Evolutionary conservation across 2,797 vertebrate species (phyloP), one percentile per base, ranked within the genome.

Genomic region (Lacerta viridis): DNA sequence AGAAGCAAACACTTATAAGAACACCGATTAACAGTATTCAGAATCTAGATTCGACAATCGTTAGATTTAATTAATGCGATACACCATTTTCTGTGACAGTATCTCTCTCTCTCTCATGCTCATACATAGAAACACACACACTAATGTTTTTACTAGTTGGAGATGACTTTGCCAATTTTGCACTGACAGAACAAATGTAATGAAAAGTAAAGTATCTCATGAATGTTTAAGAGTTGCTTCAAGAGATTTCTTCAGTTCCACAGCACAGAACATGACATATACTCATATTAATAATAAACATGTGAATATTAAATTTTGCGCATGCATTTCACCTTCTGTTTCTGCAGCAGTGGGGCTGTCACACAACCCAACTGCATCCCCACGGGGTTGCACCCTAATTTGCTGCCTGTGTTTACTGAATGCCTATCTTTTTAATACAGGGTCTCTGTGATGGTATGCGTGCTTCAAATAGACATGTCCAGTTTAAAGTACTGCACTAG

Each of bases 101-200:
- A 27, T 23, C 9, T 74, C 1, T 25, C 46, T 50, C 46, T 50
- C 46, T 3, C 46, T 11, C 46, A 55, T 55, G 50, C 50, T 55
- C 50, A 55, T 1, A 15, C 50, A 55, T 55, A 55, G 50, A 55
- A 55, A 55, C 50, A 55, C 50, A 55, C 50, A 66, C 25, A 20
- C 87, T 83, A 82, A 83, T 2, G 69, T 88, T 87, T 84, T 87
- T 15, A 7, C 55, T 64, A 66, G 61, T 4, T 23, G 27, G 77
- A 74, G 41, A 91, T 68, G 83, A 43, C 7, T 86, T 29, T 87
- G 61, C 25, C 80, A 83, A 80, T 87, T 78, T 68, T 80, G 69
- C 59, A 55, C 72, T 76, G 9, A 88, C 46, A 89, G 10, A 13
- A 75, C 88, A 10, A 66, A 41, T 69, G 29, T n/a, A 69, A 46